phyloP scores from a whole-genome alignment of 2,888 invertebrate species.

The Leptogaster cylindrica region DNA sequence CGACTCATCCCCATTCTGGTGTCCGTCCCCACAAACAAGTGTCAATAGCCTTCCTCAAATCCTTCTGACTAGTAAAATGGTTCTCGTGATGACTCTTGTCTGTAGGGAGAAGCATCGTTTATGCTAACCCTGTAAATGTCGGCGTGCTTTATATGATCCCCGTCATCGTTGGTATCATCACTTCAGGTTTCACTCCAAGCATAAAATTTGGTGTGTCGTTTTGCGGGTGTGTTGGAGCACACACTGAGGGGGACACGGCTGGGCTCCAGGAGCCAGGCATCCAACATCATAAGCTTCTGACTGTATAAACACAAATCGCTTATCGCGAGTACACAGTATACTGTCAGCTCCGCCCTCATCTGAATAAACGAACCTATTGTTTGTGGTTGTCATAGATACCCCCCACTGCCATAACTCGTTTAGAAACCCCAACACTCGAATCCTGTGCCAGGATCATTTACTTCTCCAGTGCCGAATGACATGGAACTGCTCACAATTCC shows the following conservation, averaged over 20 bases:
- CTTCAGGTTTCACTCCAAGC: slow-evolving; percentile 10
- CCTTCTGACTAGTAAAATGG: slow-evolving; percentile 21
- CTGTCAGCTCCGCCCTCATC: slow-evolving; percentile 50
- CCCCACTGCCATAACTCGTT: no score
- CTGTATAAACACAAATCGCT: slow-evolving; percentile 52
- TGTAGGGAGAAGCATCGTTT: slow-evolving; percentile 24
- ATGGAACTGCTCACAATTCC: no score
- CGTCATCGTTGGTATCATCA: slow-evolving; percentile 7
- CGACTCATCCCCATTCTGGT: background rate
- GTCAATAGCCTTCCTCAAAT: slow-evolving; percentile 38
- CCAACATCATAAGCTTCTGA: slow-evolving; percentile 48
- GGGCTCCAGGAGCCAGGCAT: slow-evolving; percentile 13
- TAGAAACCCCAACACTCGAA: no score
- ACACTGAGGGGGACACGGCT: slow-evolving; percentile 11
- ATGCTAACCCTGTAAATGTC: slow-evolving; percentile 23
- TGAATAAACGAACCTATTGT: slow-evolving; percentile 51
- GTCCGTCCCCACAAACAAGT: slow-evolving; percentile 26
- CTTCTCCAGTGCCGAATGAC: no score
- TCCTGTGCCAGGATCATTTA: no score
- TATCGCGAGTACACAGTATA: slow-evolving; percentile 49
- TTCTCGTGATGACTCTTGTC: slow-evolving; percentile 13
- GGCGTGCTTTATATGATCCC: slow-evolving; percentile 33
- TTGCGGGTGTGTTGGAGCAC: background rate
- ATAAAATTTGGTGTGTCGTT: slow-evolving; percentile 5
- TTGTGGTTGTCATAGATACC: slow-evolving; percentile 52